These are phyloP conservation scores for Stenotaenia linearis DNA, from an alignment of 2,888 invertebrate species.

Conservation along the genomic window DNA sequence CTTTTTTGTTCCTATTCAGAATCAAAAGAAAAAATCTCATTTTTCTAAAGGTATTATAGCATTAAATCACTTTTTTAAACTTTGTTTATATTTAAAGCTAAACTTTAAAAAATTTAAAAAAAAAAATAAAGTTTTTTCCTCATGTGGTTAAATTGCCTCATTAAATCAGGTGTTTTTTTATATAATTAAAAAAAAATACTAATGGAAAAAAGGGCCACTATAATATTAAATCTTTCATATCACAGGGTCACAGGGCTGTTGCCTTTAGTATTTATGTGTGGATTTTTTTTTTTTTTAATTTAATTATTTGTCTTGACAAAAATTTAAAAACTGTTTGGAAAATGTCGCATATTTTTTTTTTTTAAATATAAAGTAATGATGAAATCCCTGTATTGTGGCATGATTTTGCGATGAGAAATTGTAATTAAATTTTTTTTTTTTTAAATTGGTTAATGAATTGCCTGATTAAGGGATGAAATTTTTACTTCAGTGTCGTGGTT, in stretches of 20 bases:
- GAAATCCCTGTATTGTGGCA: not conserved
- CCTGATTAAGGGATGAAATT: not conserved
- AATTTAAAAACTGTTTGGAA: slow-evolving; percentile 4
- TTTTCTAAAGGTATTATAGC: not conserved
- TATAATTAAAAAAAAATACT: not conserved
- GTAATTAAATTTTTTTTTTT: not conserved
- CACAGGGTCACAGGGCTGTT: slow-evolving; percentile 39
- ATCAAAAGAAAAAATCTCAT: not conserved
- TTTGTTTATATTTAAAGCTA: not conserved
- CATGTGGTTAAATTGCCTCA: not conserved
- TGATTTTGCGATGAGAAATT: not conserved
- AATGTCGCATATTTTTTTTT: not conserved
- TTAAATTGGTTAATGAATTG: not conserved
- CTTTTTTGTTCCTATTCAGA: not conserved
- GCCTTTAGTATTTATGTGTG: slow-evolving; percentile 34
- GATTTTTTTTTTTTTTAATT: slow-evolving; percentile 7
- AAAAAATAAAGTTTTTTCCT: not conserved
- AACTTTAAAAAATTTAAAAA: not conserved
- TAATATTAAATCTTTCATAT: slow-evolving; percentile 6
- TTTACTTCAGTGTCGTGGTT: slow-evolving; percentile 14
- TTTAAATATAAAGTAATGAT: not conserved
- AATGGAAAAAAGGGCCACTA: not conserved
- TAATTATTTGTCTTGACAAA: not conserved
- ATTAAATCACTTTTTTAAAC: not conserved
- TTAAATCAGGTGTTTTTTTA: slow-evolving; percentile 1